Evolutionary conservation across 2,888 invertebrate genomes (phyloP).

Genomic region (Drosophila neotestacea): DNA sequence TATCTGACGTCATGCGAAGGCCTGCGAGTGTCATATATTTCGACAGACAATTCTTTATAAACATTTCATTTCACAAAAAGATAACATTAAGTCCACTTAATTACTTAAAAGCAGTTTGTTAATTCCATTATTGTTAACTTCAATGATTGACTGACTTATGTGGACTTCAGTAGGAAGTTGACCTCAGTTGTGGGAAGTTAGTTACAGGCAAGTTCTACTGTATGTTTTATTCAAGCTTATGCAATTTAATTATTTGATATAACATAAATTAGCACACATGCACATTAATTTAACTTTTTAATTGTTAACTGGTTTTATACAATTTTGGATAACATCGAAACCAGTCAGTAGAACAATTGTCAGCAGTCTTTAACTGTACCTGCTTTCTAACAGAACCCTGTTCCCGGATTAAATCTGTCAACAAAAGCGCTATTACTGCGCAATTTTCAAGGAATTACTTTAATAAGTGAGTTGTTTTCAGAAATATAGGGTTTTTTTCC

Average conservation of each 20-base stretch:
- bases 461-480: neutral
- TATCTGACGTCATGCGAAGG: conserved; percentile 10
- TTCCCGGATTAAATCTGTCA: neutral
- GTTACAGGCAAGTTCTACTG: conserved; percentile 4
- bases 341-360: conserved; percentile 7
- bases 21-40: neutral
- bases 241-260: neutral
- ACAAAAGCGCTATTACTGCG: neutral
- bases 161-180: neutral
- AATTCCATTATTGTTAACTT: too few species aligned
- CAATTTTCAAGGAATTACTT: neutral
- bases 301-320: conserved; percentile 13
- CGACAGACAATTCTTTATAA: neutral
- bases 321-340: conserved; percentile 5
- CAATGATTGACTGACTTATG: neutral
- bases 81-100: too few species aligned
- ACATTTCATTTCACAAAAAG: too few species aligned
- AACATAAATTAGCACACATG: neutral
- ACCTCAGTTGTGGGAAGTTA: neutral
- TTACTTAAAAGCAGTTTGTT: too few species aligned
- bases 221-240: neutral
- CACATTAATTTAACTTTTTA: neutral
- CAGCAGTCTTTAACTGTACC: neutral
- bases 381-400: neutral
- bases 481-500: neutral